phyloP scores from a whole-genome alignment of 2,888 invertebrate species.

The Colletes collaris region DNA sequence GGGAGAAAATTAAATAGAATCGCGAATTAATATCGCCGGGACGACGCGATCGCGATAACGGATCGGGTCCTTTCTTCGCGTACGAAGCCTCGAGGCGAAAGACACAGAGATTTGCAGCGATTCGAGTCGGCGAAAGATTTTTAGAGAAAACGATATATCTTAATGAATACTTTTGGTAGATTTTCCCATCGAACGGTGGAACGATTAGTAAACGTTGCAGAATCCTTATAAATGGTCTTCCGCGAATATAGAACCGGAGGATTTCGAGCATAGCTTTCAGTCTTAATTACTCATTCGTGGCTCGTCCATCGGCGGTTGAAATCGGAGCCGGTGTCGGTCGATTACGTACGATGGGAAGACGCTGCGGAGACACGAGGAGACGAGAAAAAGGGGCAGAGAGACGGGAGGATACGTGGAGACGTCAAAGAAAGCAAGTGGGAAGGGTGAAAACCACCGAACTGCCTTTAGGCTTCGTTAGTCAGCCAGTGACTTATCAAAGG shows the following conservation, averaged over 20 bases:
- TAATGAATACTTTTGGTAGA: no score
- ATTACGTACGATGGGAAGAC: conserved; percentile 30
- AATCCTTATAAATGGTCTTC: no score
- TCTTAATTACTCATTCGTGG: conserved; percentile 49
- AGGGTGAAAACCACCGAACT: conserved; percentile 49
- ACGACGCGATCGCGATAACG: conserved; percentile 43
- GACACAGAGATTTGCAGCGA: no score
- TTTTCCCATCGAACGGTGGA: no score
- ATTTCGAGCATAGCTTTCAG: background rate
- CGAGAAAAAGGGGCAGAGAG: conserved; percentile 20
- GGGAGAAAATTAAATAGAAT: conserved; percentile 74
- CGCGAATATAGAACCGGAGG: no score
- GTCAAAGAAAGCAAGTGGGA: conserved; percentile 26
- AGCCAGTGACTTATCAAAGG: conserved; percentile 76
- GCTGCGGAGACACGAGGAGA: conserved; percentile 9
- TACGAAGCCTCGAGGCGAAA: no score
- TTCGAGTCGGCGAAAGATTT: no score
- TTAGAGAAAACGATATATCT: no score
- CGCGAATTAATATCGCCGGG: conserved; percentile 74
- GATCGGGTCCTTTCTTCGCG: background rate
- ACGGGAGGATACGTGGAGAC: conserved; percentile 15
- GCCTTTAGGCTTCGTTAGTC: conserved; percentile 74
- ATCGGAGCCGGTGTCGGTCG: conserved; percentile 32
- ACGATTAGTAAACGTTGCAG: no score
- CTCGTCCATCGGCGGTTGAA: background rate